Percentiles rank a stretch among this genome's conserved stretches.
Conservation (phyloP, 2,888 invertebrate genomes). For the Cataglyphis cursor region DNA sequence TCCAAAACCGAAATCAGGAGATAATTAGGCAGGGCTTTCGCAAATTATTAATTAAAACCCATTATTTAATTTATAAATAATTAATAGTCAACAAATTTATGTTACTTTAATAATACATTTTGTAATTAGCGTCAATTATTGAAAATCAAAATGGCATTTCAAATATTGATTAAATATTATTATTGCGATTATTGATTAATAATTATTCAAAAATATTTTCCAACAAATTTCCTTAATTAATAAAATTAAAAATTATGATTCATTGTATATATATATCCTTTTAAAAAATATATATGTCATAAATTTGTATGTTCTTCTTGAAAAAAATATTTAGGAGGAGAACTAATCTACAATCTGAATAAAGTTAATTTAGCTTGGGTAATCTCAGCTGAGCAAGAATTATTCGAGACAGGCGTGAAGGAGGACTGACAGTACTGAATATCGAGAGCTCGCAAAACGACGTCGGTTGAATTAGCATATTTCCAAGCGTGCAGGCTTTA, state of each 20-base stretch:
- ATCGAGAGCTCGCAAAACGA: constrained; percentile 51
- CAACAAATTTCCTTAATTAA: not conserved
- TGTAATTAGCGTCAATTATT: constrained; percentile 10
- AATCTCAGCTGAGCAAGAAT: constrained; percentile 45
- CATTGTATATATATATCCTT: not conserved
- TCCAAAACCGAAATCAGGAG: constrained; percentile 1
- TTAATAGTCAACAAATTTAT: constrained; percentile 10
- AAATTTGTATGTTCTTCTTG: not conserved
- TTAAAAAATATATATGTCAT: not conserved
- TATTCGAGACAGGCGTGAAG: constrained; percentile 47
- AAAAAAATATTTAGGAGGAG: constrained; percentile 4
- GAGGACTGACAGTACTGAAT: constrained; percentile 50
- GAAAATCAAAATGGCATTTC: not conserved
- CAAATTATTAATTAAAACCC: constrained; percentile 38
- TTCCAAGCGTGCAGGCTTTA: constrained; percentile 46
- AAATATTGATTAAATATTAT: not conserved
- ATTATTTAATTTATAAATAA: constrained; percentile 31
- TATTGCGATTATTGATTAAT: not conserved
- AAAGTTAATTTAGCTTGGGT: constrained; percentile 33
- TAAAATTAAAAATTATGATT: constrained; percentile 1
- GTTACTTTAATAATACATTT: constrained; percentile 22
- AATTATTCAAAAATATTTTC: not conserved
- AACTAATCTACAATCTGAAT: constrained; percentile 6
- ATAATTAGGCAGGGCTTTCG: not conserved
- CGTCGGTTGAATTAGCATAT: constrained; percentile 50